Evolutionary conservation across 2,888 invertebrate species (phyloP).

Genomic region (Drosophila tanythrix): DNA sequence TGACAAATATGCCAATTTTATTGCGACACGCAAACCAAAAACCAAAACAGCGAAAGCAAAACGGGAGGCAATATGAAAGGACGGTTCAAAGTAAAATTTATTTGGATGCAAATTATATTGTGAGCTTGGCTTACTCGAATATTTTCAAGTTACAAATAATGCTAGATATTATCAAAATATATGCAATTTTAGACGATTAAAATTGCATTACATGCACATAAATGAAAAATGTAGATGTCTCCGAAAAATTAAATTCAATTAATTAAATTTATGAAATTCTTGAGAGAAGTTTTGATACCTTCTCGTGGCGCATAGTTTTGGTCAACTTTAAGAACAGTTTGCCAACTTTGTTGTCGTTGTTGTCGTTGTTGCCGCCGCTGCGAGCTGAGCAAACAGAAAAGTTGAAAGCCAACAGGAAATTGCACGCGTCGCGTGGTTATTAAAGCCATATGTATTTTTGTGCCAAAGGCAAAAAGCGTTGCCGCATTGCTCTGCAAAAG

Average conservation of each 20-base stretch:
- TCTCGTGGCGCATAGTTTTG: neutral
- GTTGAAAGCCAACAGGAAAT: slow-evolving; percentile 61
- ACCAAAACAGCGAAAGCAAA: slow-evolving; percentile 20
- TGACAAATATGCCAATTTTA: slow-evolving; percentile 73
- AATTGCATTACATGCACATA: neutral
- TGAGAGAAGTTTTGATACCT: neutral
- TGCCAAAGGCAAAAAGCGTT: slow-evolving; percentile 62
- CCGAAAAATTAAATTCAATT: neutral
- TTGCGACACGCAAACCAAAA: slow-evolving; percentile 27
- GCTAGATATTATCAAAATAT: neutral
- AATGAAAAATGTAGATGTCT: neutral
- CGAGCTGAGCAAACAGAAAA: slow-evolving; percentile 57
- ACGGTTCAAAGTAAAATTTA: neutral
- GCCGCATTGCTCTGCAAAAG: slow-evolving; percentile 2
- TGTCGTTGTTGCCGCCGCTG: slow-evolving; percentile 1
- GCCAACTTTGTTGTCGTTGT: slow-evolving; percentile 15
- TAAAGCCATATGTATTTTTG: slow-evolving; percentile 79
- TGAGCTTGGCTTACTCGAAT: neutral
- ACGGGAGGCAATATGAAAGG: neutral
- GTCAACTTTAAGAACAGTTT: slow-evolving; percentile 20
- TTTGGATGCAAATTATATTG: neutral
- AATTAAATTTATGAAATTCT: neutral
- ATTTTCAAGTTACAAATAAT: neutral
- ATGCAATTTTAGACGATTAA: neutral
- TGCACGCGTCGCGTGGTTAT: slow-evolving; percentile 61